Base-by-base conservation (phyloP, 2,888 invertebrate species). In the Oxycera nigricornis region DNA sequence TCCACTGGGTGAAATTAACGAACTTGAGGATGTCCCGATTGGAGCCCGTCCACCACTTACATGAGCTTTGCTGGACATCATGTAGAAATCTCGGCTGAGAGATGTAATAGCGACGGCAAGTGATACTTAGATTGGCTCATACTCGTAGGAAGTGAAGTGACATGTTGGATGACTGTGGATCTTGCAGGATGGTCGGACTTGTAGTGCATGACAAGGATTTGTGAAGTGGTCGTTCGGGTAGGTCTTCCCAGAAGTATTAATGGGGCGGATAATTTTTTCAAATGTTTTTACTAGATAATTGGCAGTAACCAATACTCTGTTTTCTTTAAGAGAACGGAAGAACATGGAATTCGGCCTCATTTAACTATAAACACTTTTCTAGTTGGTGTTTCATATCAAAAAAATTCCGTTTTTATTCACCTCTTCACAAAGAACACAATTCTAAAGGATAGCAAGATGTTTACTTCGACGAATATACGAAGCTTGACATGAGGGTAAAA, bases 401-500 rank as follows among this genome's bases (percentile, higher is more conserved):
- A n/a, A n/a, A n/a, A n/a, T n/a, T n/a, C n/a, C n/a, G n/a, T n/a
- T n/a, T n/a, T n/a, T n/a, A n/a, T n/a, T n/a, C n/a, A n/a, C n/a
- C n/a, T n/a, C n/a, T n/a, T n/a, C n/a, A n/a, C n/a, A n/a, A n/a
- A n/a, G n/a, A n/a, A n/a, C n/a, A n/a, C n/a, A n/a, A n/a, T n/a
- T n/a, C n/a, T n/a, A n/a, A n/a, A n/a, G n/a, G 9, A 39, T 14
- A 9, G 14, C 14, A 39, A 39, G 39, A 39, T 7, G 7, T 7
- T 39, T 9, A 9, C 39, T 9, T 9, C 39, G 24, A 14, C 24
- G 22, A 22, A 22, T 57, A 7, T n/a, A 61, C 30, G 31, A 28
- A 61, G 61, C 61, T 30, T 61, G 61, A 67, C 41, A 67, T 67
- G 65, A 67, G 65, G 65, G 65, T 67, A 46, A 67, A 67, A 24